Evolutionary conservation across 2,888 invertebrate species (phyloP).

Genomic region (Drosophila mayaguana): DNA sequence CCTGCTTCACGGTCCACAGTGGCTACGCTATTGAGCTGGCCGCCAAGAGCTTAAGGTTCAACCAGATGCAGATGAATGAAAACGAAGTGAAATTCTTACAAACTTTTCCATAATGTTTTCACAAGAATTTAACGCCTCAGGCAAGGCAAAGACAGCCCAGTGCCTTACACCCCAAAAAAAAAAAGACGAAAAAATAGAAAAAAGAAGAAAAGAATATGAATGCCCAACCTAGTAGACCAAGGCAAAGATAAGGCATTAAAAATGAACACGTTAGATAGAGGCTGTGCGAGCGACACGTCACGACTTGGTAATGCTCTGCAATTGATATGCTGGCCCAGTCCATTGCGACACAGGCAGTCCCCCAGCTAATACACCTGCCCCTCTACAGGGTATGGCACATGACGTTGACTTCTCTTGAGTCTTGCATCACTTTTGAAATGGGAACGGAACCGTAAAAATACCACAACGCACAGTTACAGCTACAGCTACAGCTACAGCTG

Average conservation of each 20-base stretch:
- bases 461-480: conserved; percentile 29
- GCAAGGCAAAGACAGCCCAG: conserved; percentile 40
- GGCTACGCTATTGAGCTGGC: conserved; percentile 13
- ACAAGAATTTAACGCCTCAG: conserved; percentile 55
- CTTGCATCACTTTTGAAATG: conserved; percentile 45
- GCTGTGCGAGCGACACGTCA: neutral
- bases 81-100: conserved; percentile 28
- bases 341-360: neutral
- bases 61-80: conserved; percentile 3
- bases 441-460: conserved; percentile 42
- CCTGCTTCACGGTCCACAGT: neutral
- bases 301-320: conserved; percentile 19
- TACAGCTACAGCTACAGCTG: neutral
- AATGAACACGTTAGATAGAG: conserved; percentile 20
- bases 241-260: conserved; percentile 47
- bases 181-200: neutral
- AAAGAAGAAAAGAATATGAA: conserved; percentile 8
- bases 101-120: conserved; percentile 57
- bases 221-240: conserved; percentile 6
- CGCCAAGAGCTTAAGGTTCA: conserved; percentile 20
- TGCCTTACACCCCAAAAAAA: neutral
- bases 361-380: neutral
- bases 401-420: conserved; percentile 34
- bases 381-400: conserved; percentile 11
- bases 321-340: neutral